phyloP scores from a whole-genome alignment of 1,140 invertebrate genomes.

The Zaprionus lachaisei region DNA sequence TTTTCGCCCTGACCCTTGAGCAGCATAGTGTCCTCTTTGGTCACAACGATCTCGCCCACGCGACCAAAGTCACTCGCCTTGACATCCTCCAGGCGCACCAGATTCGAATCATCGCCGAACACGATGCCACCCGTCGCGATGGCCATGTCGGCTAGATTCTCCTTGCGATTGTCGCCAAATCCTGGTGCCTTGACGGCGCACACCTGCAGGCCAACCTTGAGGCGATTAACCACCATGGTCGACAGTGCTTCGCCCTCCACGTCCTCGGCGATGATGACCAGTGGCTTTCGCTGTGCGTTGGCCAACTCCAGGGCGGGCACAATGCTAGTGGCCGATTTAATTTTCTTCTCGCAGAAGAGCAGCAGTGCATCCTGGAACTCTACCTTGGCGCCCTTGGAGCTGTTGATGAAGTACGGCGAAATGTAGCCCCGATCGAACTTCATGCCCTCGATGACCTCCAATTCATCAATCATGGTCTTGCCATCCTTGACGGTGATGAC shows the following conservation, averaged over 20 bases:
- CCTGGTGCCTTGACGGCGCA: slow-evolving; percentile 99
- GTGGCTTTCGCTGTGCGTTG: slow-evolving; percentile 95
- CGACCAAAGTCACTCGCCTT: slow-evolving; percentile 94
- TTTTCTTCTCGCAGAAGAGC: slow-evolving; percentile 98
- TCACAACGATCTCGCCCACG: slow-evolving; percentile 97
- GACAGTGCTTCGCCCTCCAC: slow-evolving; percentile 99
- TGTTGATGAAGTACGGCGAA: slow-evolving; percentile 99
- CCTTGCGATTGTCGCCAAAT: slow-evolving; percentile 99
- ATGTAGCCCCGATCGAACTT: slow-evolving; percentile 99
- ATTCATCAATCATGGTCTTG: slow-evolving; percentile 97
- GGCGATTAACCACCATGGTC: slow-evolving; percentile 97
- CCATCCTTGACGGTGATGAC: slow-evolving; percentile 99
- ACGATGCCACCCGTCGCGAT: slow-evolving; percentile 98
- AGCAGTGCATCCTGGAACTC: slow-evolving; percentile 99
- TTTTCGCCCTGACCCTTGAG: slow-evolving; percentile 95
- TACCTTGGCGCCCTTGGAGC: slow-evolving; percentile 97
- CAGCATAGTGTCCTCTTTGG: slow-evolving; percentile 98
- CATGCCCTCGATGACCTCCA: slow-evolving; percentile 99
- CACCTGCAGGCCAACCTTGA: slow-evolving; percentile 98
- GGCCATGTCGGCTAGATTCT: slow-evolving; percentile 98
- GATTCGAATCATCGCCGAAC: slow-evolving; percentile 99
- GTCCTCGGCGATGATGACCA: slow-evolving; percentile 99
- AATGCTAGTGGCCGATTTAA: slow-evolving; percentile 97
- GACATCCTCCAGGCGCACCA: slow-evolving; percentile 98
- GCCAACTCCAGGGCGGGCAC: slow-evolving; percentile 98